Evolutionary conservation across 2,888 invertebrate genomes (phyloP).

Genomic region (Sminthurinus aureus): DNA sequence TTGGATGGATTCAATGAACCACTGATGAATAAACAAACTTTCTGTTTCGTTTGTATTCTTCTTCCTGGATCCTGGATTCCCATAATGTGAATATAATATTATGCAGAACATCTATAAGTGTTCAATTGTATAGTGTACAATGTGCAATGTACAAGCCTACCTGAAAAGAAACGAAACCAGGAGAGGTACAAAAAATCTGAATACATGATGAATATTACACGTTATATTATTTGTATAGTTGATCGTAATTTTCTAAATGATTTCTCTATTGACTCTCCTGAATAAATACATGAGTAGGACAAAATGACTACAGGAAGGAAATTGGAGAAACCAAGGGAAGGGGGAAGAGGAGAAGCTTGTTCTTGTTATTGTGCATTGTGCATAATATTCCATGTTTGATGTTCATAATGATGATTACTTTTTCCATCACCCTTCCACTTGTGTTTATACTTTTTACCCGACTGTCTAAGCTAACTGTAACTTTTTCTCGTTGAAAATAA

Average conservation of each 20-base stretch:
- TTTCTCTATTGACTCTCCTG: slow-evolving; percentile 6
- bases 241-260: slow-evolving; percentile 3
- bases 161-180: background rate
- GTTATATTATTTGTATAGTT: background rate
- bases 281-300: background rate
- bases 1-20: slow-evolving; percentile 30
- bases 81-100: background rate
- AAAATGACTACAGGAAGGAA: too few relatives aligned
- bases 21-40: too few relatives aligned
- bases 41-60: background rate
- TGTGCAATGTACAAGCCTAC: background rate
- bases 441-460: background rate
- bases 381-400: background rate
- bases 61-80: background rate
- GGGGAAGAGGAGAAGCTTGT: background rate
- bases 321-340: background rate
- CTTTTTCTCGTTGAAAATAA: background rate
- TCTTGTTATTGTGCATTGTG: background rate
- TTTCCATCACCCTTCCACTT: slow-evolving; percentile 7
- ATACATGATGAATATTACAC: background rate
- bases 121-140: background rate
- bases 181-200: background rate
- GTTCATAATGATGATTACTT: slow-evolving; percentile 7
- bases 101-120: background rate
- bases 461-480: background rate